A percentile compares a stretch with the other conserved stretches of the same genome.
These are phyloP conservation scores for Fulica atra DNA, from an alignment of 2,113 vertebrate species.

Conservation along the genomic window DNA sequence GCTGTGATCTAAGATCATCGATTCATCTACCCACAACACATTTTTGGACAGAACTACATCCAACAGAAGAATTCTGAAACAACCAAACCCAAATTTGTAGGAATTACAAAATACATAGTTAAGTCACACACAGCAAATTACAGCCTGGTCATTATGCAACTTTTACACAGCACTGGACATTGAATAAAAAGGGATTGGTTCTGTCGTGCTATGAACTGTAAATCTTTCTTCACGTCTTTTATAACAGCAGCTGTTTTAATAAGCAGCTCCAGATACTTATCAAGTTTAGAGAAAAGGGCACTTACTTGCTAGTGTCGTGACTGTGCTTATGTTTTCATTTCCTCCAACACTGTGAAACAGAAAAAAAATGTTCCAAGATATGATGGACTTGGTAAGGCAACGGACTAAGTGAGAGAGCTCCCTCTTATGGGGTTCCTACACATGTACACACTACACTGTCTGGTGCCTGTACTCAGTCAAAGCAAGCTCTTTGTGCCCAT, in stretches of 20 bases:
- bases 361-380: background rate
- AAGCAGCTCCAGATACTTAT: background rate
- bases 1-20: background rate
- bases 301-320: slow-evolving; percentile 79
- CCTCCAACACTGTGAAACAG: slow-evolving; percentile 71
- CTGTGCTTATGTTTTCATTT: slow-evolving; percentile 64
- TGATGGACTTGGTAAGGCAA: background rate
- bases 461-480: background rate
- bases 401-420: slow-evolving; percentile 4
- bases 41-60: background rate
- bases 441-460: background rate
- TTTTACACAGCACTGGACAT: background rate
- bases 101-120: background rate
- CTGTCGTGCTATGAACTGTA: background rate
- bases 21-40: background rate
- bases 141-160: background rate
- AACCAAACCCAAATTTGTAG: background rate
- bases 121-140: background rate
- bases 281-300: background rate
- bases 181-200: background rate
- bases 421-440: background rate
- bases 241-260: background rate
- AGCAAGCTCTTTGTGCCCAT: background rate
- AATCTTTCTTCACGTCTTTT: background rate
- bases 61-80: background rate